Base-by-base conservation (phyloP, 2,888 invertebrate genomes). In the Piscicola geometra region DNA sequence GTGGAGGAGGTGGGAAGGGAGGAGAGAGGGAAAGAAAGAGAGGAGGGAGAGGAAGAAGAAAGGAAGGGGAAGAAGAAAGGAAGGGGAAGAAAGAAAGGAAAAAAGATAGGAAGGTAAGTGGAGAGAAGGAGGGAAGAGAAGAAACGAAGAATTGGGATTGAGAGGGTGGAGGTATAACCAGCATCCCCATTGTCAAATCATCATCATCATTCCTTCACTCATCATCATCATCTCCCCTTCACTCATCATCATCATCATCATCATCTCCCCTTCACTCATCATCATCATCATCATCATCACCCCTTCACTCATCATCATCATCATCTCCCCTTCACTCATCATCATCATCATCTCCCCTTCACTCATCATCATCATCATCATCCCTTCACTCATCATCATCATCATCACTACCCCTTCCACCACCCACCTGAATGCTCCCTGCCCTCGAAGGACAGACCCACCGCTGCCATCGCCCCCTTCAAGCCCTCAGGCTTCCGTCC, bases 391-490 rank as follows among this genome's bases (percentile, higher is more conserved):
- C 33, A 0, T 32, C 18, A 25, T 32, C 33, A 32, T 33, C n/a
- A 25, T 32, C 33, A 25, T 9, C 33, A 25, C 32, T 30, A 25
- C 35, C 1, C 33, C 32, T 9, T n/a, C 67, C 18, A 67, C 33
- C 32, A 1, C 21, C 12, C 3, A 5, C 25, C 21, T 3, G 30
- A 28, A 9, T 25, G n/a, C 36, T 68, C 68, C 78, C 88, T 90
- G 86, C 87, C 92, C 85, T 91, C 94, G 47, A 79, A 81, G 72
- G 82, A 80, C 76, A 30, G n/a, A 25, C 30, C 30, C 32, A 30
- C 30, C 35, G 25, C 1, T 3, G 0, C 67, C 32, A 30, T 0
- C 32, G 25, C 30, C 67, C 30, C 30, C 25, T 32, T 32, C 67
- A 1, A 25, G 12, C 18, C 68, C 32, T 68, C 33, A 5, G n/a